Evolutionary conservation across 1,140 invertebrate genomes (phyloP), one percentile per base, ranked within the genome.

Genomic region (Acromyrmex echinatior): DNA sequence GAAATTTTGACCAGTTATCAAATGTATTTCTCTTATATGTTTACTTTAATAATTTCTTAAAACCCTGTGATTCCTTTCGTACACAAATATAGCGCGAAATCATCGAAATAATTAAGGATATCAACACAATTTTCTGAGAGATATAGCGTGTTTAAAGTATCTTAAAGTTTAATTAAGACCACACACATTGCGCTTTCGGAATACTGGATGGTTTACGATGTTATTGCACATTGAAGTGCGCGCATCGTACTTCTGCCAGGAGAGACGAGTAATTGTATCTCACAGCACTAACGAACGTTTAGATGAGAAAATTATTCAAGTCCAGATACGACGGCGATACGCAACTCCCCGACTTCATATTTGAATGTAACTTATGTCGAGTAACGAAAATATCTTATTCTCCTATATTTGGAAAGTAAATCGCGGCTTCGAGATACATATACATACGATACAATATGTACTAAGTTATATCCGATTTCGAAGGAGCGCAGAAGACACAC

Each of bases 231-330:
- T 66, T 18, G 56, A 49, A 85, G 65, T 87, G 49, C 82, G 51
- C 65, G 16, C 18, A 45, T 71, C 60, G 77, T 82, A 39, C 90
- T 62, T 7, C 28, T 74, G 73, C 73, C 62, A 82, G 51, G 78
- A 91, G 81, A 91, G 77, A 91, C 49, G 70, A 58, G 16, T 87
- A 71, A 91, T 80, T 70, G 14, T 62, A 84, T 89, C 90, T 91
- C 90, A 91, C 90, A 91, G 73, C 90, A 91, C 90, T 91, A 91
- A 91, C 76, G 76, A 91, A 91, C 85, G 63, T 91, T 87, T 82
- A 70, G 79, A 73, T 84, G 60, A 89, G 62, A 86, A 81, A 12
- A 79, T 87, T 80, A n/a, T 77, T 87, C 49, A 73, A 16, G 49
- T 79, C 53, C 90, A 18, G 66, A 87, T 58, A 91, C 81, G 18